Percentiles rank a stretch among this genome's conserved stretches.
These are phyloP conservation scores for Anguilla pacifica DNA, from an alignment of 2,797 vertebrate species.

Conservation along the genomic window DNA sequence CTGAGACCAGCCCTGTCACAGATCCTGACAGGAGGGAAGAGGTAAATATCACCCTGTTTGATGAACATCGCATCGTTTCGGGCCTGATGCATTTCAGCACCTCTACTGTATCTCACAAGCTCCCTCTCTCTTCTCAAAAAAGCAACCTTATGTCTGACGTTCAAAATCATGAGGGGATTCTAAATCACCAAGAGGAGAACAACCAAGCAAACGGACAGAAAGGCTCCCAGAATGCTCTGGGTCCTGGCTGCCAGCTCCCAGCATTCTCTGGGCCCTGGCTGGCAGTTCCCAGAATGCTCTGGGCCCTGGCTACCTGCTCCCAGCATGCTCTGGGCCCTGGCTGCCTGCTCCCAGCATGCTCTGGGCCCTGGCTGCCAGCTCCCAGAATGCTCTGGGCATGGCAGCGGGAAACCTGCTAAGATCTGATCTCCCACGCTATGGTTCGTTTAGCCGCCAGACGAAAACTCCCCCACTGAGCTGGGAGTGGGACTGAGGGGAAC, in stretches of 20 bases:
- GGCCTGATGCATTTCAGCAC: too few relatives aligned
- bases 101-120: neutral
- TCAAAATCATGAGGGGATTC: neutral
- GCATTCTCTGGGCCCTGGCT: too few relatives aligned
- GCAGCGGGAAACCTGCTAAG: neutral
- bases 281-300: too few relatives aligned
- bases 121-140: neutral
- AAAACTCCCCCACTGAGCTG: conserved; percentile 10
- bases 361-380: neutral
- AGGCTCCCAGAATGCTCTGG: too few relatives aligned
- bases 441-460: conserved; percentile 11
- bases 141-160: neutral
- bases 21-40: conserved; percentile 53
- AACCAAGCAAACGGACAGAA: conserved; percentile 17
- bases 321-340: too few relatives aligned
- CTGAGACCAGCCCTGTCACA: conserved; percentile 55
- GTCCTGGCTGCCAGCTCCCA: too few relatives aligned
- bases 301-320: too few relatives aligned
- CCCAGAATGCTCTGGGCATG: neutral
- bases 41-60: too few relatives aligned
- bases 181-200: conserved; percentile 1
- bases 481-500: neutral
- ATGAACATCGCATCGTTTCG: too few relatives aligned
- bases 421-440: neutral
- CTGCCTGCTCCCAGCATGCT: too few relatives aligned